Conservation (phyloP, 1,140 invertebrate genomes). For the Cherax quadricarinatus region DNA sequence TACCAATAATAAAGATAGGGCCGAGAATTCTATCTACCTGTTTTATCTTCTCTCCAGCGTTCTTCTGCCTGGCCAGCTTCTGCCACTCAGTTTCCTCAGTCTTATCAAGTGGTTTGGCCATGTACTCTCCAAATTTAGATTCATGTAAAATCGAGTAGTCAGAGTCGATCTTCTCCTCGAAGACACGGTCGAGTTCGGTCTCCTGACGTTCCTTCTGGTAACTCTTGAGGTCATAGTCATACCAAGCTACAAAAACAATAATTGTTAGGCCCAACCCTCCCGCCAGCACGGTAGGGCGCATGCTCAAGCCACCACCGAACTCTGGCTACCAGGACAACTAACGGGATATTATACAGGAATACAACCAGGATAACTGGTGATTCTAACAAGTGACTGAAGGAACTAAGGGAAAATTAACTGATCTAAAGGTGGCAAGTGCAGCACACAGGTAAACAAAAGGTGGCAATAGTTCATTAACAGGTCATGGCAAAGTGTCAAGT, state of each 20-base stretch:
- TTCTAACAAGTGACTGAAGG: slow-evolving; percentile 62
- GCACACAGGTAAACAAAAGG: slow-evolving; percentile 61
- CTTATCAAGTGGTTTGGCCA: slow-evolving; percentile 83
- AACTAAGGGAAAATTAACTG: slow-evolving; percentile 49
- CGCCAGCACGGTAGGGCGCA: slow-evolving; percentile 66
- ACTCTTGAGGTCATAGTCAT: slow-evolving; percentile 89
- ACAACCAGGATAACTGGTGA: slow-evolving; percentile 36
- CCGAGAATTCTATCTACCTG: slow-evolving; percentile 76
- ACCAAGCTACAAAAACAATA: slow-evolving; percentile 86
- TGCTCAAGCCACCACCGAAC: slow-evolving; percentile 65
- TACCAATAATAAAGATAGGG: neutral
- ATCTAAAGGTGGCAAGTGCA: slow-evolving; percentile 67
- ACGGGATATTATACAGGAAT: slow-evolving; percentile 50
- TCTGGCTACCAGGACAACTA: slow-evolving; percentile 65
- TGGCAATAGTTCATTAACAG: slow-evolving; percentile 53
- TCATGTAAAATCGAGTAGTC: slow-evolving; percentile 73
- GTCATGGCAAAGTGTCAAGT: slow-evolving; percentile 46
- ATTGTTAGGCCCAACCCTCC: slow-evolving; percentile 58
- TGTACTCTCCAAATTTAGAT: slow-evolving; percentile 74
- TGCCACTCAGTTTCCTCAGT: slow-evolving; percentile 89
- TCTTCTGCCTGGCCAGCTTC: slow-evolving; percentile 87
- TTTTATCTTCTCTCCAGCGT: slow-evolving; percentile 88
- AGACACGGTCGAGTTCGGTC: slow-evolving; percentile 90
- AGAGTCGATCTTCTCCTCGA: slow-evolving; percentile 88
- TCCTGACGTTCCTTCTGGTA: slow-evolving; percentile 90